These are phyloP conservation scores for Enteromius unitaeniatus DNA, from an alignment of 2,797 vertebrate genomes.

Conservation along the genomic window DNA sequence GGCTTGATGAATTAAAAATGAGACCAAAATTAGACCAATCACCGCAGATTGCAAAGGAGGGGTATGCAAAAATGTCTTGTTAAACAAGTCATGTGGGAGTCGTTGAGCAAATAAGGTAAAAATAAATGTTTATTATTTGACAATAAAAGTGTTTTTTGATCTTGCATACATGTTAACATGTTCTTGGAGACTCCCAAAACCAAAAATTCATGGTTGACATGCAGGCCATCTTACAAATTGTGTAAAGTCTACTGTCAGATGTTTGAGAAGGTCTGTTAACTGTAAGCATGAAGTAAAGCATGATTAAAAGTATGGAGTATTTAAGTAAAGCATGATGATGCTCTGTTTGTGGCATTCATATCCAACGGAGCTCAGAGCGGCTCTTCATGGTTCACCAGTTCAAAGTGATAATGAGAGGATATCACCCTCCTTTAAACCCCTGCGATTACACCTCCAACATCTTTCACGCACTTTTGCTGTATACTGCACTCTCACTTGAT, in stretches of 20 bases:
- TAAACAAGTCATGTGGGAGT: too few species aligned
- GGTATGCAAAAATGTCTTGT: too few species aligned
- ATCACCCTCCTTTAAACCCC: slow-evolving; percentile 62
- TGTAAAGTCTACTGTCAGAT: neutral
- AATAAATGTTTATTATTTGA: too few species aligned
- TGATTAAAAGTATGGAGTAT: neutral
- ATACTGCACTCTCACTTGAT: neutral
- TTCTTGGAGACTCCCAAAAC: too few species aligned
- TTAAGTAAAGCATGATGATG: neutral
- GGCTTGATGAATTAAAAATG: too few species aligned
- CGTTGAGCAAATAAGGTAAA: too few species aligned
- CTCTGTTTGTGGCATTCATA: neutral
- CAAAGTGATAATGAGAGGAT: slow-evolving; percentile 67
- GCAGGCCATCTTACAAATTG: neutral
- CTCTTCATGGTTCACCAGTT: slow-evolving; percentile 50
- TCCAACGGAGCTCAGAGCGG: neutral
- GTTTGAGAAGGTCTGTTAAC: neutral
- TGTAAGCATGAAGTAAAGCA: neutral
- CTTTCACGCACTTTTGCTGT: slow-evolving; percentile 43
- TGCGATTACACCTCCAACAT: slow-evolving; percentile 66
- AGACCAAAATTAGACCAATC: too few species aligned
- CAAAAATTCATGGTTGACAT: neutral
- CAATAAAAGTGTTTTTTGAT: too few species aligned
- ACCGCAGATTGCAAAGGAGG: too few species aligned
- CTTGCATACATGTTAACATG: too few species aligned